These are phyloP conservation scores for Phymorhynchus buccinoides DNA, from an alignment of 1,140 invertebrate genomes.

Conservation along the genomic window DNA sequence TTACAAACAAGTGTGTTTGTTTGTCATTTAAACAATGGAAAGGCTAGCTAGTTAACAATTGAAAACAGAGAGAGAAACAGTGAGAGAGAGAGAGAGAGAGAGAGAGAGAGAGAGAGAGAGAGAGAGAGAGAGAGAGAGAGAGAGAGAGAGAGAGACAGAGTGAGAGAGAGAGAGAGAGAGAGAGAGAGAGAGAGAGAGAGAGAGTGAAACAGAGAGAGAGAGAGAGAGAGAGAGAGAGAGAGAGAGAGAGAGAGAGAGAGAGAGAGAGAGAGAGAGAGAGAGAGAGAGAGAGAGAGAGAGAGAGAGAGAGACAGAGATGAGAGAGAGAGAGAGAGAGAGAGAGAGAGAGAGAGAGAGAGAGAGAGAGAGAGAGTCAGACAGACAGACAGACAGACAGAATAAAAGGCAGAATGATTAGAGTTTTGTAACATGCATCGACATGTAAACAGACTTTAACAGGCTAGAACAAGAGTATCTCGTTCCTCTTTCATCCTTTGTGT, in stretches of 20 bases:
- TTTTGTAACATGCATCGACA: no score
- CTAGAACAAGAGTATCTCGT: no score
- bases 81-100: not conserved
- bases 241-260: not conserved
- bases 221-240: not conserved
- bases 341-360: not conserved
- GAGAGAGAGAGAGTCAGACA: constrained; percentile 6
- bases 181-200: not conserved
- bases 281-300: not conserved
- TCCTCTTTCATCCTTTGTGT: no score
- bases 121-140: not conserved
- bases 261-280: not conserved
- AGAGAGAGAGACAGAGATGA: not conserved
- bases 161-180: not conserved
- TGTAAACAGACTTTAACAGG: no score
- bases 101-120: not conserved
- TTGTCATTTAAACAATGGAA: no score
- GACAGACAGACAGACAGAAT: not conserved
- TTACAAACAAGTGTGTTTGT: no score
- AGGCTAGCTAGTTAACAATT: no score
- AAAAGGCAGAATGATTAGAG: not conserved
- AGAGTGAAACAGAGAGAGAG: not conserved
- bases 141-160: not conserved
- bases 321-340: constrained; percentile 7
- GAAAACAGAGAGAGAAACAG: not conserved